Percentiles rank a stretch among this genome's conserved stretches.
These are phyloP conservation scores for Nibea coibor DNA, from an alignment of 2,113 vertebrate species.

Conservation along the genomic window DNA sequence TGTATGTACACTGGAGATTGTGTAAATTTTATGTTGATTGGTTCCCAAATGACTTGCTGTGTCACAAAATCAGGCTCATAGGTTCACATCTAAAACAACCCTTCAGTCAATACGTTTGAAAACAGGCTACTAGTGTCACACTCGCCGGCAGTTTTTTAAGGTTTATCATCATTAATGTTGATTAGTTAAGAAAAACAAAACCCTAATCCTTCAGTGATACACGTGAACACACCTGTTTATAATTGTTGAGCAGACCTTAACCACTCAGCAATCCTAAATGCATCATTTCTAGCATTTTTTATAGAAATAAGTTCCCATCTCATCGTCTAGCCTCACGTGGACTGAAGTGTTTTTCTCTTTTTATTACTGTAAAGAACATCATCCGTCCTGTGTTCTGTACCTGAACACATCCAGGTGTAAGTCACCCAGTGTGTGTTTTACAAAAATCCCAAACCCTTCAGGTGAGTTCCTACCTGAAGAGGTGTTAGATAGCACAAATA, in stretches of 20 bases:
- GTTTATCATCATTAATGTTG: background rate
- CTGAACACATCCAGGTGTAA: background rate
- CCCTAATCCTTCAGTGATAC: background rate
- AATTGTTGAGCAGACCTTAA: too few species aligned
- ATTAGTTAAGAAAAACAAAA: background rate
- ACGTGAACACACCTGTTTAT: background rate
- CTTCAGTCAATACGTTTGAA: background rate
- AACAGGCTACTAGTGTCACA: background rate
- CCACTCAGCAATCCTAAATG: too few species aligned
- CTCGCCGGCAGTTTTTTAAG: background rate
- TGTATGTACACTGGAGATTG: background rate
- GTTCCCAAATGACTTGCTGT: background rate
- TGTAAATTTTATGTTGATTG: background rate
- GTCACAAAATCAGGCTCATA: background rate
- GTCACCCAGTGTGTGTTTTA: background rate
- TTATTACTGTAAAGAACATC: too few species aligned
- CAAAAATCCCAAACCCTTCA: background rate
- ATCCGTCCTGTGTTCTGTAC: background rate
- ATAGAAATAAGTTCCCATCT: background rate
- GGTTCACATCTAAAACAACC: background rate
- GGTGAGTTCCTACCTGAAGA: slow-evolving; percentile 33
- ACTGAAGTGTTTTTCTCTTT: background rate
- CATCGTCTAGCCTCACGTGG: background rate
- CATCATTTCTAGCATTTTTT: too few species aligned
- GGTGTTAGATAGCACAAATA: slow-evolving; percentile 41